Base-by-base conservation (phyloP, 1,140 invertebrate genomes). In the Steinernema khuongi region DNA sequence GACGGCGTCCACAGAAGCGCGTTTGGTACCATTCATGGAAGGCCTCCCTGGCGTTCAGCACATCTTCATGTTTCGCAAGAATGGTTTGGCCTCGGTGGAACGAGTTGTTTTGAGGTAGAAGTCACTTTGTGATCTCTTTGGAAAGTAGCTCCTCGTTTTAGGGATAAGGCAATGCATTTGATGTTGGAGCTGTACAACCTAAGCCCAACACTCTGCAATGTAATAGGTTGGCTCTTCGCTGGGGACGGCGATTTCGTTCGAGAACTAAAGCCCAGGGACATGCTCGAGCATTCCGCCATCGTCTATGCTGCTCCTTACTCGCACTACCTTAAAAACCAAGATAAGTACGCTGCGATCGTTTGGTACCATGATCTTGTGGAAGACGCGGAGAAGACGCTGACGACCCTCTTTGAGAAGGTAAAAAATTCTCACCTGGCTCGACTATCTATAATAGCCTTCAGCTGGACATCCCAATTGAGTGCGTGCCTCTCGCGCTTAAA, bases 41-140 rank as follows among this genome's bases (percentile, higher is more conserved):
- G 41, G 30, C 33, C 28, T 74, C n/a, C 1, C 7, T 29, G 50
- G 73, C 31, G 14, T 74, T 28, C 69, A 74, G 70, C 72, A 74
- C 41, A 74, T 74, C 17, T 74, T 74, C 70, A 74, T 74, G 72
- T 74, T 74, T 36, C 14, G 72, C 19, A 74, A 73, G 70, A 43
- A 74, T 28, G 72, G 72, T 17, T 29, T 74, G 1, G 43, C 2
- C 17, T 71, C 67, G n/a, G 72, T 73, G 4, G 72, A 73, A 68
- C 33, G 31, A 26, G 33, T 71, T 11, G 22, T 70, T 4, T 2
- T 26, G 31, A 71, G 70, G 70, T 71, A 31, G n/a, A n/a, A 71
- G 70, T n/a, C 11, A 68, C 36, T 11, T 7, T 7, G n/a, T 41
- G 7, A 11, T 41, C 7, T 41, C 50, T 22, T 60, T 22, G 22